phyloP scores from a whole-genome alignment of 2,797 vertebrate species.

The Coendou prehensilis region DNA sequence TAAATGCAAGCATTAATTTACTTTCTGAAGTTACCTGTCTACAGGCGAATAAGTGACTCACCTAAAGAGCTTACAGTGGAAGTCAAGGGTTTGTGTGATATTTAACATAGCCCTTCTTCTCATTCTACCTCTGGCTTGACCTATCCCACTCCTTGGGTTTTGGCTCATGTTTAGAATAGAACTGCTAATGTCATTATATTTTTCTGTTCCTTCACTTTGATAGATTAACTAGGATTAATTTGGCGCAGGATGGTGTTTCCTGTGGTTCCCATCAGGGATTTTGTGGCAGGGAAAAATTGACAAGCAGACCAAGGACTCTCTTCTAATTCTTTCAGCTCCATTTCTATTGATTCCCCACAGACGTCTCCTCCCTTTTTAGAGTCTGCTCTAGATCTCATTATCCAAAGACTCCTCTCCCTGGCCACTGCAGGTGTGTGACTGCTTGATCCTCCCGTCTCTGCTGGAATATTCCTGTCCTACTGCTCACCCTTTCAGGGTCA shows the following conservation, averaged over 20 bases:
- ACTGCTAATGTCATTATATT: conserved; percentile 54
- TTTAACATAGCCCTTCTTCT: neutral
- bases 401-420: conserved; percentile 40
- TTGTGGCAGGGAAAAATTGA: conserved; percentile 72
- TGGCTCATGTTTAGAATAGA: conserved; percentile 50
- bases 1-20: conserved; percentile 53
- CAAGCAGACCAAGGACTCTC: conserved; percentile 69
- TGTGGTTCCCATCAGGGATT: conserved; percentile 78
- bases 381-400: conserved; percentile 44
- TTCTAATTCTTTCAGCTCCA: conserved; percentile 68
- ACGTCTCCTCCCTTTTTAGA: neutral
- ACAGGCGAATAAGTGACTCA: neutral
- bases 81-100: neutral
- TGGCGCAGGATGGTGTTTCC: conserved; percentile 71
- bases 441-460: neutral
- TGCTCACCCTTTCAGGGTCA: conserved; percentile 50
- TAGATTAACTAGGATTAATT: conserved; percentile 69
- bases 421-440: conserved; percentile 1
- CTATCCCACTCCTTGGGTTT: conserved; percentile 23
- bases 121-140: neutral
- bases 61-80: neutral
- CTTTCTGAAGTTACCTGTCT: conserved; percentile 19
- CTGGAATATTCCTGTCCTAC: conserved; percentile 34
- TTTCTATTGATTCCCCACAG: conserved; percentile 63
- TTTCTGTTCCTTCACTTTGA: conserved; percentile 75